Base-by-base conservation (phyloP, 2,113 vertebrate species). In the Trinectes maculatus region DNA sequence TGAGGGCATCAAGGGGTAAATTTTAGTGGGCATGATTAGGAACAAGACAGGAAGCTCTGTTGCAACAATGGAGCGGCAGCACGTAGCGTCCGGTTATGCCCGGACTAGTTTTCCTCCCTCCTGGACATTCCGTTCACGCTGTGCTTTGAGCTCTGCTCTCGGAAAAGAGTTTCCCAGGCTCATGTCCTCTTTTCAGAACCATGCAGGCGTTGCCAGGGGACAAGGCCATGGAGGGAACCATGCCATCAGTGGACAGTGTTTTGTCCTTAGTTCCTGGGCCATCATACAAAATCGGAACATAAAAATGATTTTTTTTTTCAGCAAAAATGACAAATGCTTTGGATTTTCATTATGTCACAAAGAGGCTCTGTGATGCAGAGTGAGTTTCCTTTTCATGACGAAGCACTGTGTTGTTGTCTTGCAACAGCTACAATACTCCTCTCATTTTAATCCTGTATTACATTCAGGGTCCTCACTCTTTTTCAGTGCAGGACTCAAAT, bases 81-180 rank as follows among this genome's bases (percentile, higher is more conserved):
- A n/a, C 61, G 61, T 65, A 60, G 51, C 33, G 56, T 85, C 89
- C 77, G 79, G 80, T 74, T 74, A 82, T 53, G 66, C 58, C 24
- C 47, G 62, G 67, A 56, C 51, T 22, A 77, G 74, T 74, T 28
- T 74, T 82, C 72, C 74, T 79, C 72, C 48, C 60, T 81, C 85
- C 81, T 57, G 85, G 75, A 87, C 88, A 85, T 86, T 91, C 87
- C 71, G 78, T 89, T 85, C 86, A 83, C 11, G 73, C 82, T 87
- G 89, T 52, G 85, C 83, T 91, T 85, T 85, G 73, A 83, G 73
- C 82, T 66, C 67, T 65, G 67, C 78, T 84, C 54, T 48, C 57
- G 66, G 51, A 86, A 59, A 89, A 90, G 83, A 71, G 89, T 92
- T 92, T 88, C 91, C 90, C 89, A 89, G 90, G 84, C 90, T 83